These are phyloP conservation scores for Prenolepis imparis DNA, from an alignment of 2,888 invertebrate species.

Conservation along the genomic window DNA sequence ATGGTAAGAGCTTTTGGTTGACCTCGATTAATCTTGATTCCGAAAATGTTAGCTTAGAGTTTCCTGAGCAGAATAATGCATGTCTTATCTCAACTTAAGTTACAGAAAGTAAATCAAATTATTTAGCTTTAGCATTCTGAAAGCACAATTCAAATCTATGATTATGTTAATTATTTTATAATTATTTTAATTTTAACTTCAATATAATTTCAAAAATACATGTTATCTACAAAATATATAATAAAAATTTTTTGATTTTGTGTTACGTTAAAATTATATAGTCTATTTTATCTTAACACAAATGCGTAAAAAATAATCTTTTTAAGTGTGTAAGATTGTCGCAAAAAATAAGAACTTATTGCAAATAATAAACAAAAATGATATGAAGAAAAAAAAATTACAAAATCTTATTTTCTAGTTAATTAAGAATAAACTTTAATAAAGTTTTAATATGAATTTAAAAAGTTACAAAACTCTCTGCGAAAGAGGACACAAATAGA, in stretches of 20 bases:
- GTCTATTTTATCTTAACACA: not conserved
- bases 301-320: not conserved
- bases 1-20: not conserved
- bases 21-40: constrained; percentile 27
- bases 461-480: not conserved
- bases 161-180: not conserved
- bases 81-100: not conserved
- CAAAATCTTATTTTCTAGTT: not conserved
- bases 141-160: not conserved
- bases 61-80: not conserved
- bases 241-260: not conserved
- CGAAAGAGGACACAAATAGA: not conserved
- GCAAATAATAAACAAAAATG: not conserved
- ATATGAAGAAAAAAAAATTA: not conserved
- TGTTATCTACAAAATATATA: not conserved
- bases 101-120: not conserved
- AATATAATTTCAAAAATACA: not conserved
- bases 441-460: not conserved
- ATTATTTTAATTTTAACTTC: not conserved
- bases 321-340: not conserved
- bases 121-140: not conserved
- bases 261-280: not conserved
- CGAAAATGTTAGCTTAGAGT: not conserved
- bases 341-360: not conserved
- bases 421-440: constrained; percentile 21